Base-by-base conservation (phyloP, 1,140 invertebrate species). In the Drosophila punjabiensis region DNA sequence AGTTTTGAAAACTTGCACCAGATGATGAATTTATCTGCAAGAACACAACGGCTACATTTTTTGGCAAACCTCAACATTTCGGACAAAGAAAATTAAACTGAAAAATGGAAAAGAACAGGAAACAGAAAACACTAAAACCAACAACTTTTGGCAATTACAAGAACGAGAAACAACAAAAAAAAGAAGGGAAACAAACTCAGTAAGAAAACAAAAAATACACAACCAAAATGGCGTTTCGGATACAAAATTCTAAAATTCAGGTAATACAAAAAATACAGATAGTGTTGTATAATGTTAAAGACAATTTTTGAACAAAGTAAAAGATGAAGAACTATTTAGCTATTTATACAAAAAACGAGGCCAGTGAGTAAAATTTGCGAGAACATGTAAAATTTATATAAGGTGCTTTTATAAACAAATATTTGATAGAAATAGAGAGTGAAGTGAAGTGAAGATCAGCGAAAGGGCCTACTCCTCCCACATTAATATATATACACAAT, bases 201-300 rank as follows among this genome's bases (percentile, higher is more conserved):
- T 77, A 47, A 81, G 65, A 65, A 53, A 73, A 53, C 50, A 53
- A 32, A 56, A 56, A 79, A 78, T 50, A 75, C 32, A 77, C 76
- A 89, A 67, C 77, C 76, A 84, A 89, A 89, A 91, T 62, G 76
- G 88, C 83, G 88, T 93, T 93, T 93, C 92, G 92, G 92, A 93
- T 89, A 85, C 92, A 93, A 93, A 93, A 93, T 93, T 93, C 92
- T 93, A 93, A 93, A 93, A 93, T 92, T 93, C 92, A 93, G 92
- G 92, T 93, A 92, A 78, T 86, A 82, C 74, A 78, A 88, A 67
- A 74, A 74, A 61, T 74, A 90, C 83, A 92, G 77, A 78, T 90
- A 90, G 86, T 80, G 86, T 90, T 90, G 87, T 90, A 87, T 91
- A 90, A 90, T 90, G 87, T 90, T 90, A 87, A 65, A 76, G 20